These are phyloP conservation scores for Dipodomys merriami DNA, from an alignment of 2,113 vertebrate species.

Conservation along the genomic window DNA sequence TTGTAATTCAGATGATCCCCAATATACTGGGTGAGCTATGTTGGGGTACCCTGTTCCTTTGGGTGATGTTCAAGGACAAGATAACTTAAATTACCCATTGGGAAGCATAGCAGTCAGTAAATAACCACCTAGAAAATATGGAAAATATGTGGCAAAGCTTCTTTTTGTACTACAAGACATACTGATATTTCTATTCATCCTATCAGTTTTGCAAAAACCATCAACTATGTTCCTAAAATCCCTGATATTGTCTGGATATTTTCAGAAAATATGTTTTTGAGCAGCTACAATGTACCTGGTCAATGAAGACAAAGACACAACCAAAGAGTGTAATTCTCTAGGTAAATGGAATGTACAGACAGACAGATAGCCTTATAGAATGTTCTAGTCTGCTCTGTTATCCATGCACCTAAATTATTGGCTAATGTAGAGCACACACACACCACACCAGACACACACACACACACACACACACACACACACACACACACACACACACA, in stretches of 20 bases:
- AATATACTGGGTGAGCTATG: neutral
- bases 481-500: too few relatives aligned
- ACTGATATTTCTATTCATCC: neutral
- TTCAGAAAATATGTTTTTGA: neutral
- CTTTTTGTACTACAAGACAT: neutral
- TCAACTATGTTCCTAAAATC: neutral
- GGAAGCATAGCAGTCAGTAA: neutral
- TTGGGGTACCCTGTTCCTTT: neutral
- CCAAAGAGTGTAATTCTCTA: neutral
- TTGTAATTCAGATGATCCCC: neutral
- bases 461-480: too few relatives aligned
- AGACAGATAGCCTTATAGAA: fast-evolving
- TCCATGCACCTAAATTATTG: neutral
- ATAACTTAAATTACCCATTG: neutral
- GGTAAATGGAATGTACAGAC: fast-evolving
- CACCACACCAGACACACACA: too few relatives aligned
- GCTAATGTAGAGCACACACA: too few relatives aligned
- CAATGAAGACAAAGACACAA: neutral
- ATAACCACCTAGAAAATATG: neutral
- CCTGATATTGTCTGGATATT: neutral
- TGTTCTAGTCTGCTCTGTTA: too few relatives aligned
- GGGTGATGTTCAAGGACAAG: neutral
- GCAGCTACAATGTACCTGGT: neutral
- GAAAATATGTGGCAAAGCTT: neutral
- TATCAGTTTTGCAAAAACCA: neutral